Base-by-base conservation (phyloP, 2,113 vertebrate genomes). In the Megaleporinus macrocephalus region DNA sequence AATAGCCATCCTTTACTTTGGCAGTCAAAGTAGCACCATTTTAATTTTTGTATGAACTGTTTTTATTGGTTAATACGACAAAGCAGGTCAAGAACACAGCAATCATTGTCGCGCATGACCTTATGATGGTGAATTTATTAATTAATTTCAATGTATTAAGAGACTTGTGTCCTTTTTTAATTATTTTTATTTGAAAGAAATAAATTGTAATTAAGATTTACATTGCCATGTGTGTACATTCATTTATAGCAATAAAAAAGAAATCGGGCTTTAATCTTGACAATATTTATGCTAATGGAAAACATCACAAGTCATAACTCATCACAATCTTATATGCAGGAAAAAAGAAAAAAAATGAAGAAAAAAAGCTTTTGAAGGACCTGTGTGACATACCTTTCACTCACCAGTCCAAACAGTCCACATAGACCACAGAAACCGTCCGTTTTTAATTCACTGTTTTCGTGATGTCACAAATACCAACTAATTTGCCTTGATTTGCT, bases 81-180 rank as follows among this genome's bases (percentile, higher is more conserved):
- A 86, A 89, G 86, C 82, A 78, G 55, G 26, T 47, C 41, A 51
- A 33, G 33, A 79, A 88, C 72, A 77, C 84, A 89, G 88, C 81
- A 89, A 85, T 87, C 82, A 87, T 85, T 88, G 91, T 90, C 89
- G 89, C 86, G 92, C 93, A 94, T 94, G 92, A 92, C 75, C 77
- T 91, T 89, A 89, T 92, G 91, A 88, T 84, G 85, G 80, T 92
- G 82, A 72, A 86, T 92, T 93, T 85, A 89, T 91, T 94, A 72
- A 86, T 92, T 93, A 84, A 89, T 91, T 94, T 92, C 80, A 90
- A 85, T 89, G 90, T 93, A 91, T 89, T 76, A 55, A 89, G 89
- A 91, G 90, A 91, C 76, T 83, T 89, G 89, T 92, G 92, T 91
- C 86, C 80, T 89, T 93, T 94, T 93, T 93, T 92, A 93, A 93